Evolutionary conservation across 2,888 invertebrate species (phyloP).

Genomic region (Dynastes hyllus): DNA sequence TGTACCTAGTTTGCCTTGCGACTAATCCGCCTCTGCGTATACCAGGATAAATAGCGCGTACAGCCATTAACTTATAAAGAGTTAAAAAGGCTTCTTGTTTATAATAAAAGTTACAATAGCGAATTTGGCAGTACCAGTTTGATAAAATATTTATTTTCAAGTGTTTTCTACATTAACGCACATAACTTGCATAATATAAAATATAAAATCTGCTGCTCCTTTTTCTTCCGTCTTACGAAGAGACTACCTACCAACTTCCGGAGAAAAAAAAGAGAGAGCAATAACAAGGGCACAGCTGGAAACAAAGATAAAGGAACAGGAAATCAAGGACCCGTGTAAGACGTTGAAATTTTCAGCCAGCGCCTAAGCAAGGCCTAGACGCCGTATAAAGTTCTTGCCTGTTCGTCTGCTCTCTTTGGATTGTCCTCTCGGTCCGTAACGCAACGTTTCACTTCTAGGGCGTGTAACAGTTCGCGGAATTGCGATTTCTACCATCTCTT

Average conservation of each 20-base stretch:
- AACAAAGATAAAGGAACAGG: slow-evolving; percentile 17
- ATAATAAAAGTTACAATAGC: too few species aligned
- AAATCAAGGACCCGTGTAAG: slow-evolving; percentile 34
- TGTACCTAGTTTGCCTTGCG: too few species aligned
- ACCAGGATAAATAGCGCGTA: too few species aligned
- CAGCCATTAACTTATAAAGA: too few species aligned
- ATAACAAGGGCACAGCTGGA: slow-evolving; percentile 10
- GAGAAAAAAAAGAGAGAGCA: slow-evolving; percentile 1
- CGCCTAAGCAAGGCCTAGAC: slow-evolving; percentile 12
- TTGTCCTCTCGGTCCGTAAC: background rate
- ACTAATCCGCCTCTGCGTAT: too few species aligned
- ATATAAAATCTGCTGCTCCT: too few species aligned
- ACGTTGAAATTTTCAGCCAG: slow-evolving; percentile 27
- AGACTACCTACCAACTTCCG: background rate
- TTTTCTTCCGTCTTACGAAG: background rate
- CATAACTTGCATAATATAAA: too few species aligned
- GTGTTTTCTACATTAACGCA: too few species aligned
- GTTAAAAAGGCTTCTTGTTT: too few species aligned
- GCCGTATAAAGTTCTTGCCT: slow-evolving; percentile 20
- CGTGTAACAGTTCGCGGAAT: slow-evolving; percentile 29
- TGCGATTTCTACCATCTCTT: slow-evolving; percentile 30
- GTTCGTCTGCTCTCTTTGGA: background rate
- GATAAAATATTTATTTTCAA: too few species aligned
- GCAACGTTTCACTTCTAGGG: slow-evolving; percentile 5
- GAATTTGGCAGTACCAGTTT: too few species aligned